Evolutionary conservation across 2,113 vertebrate species (phyloP).

Genomic region (Poeciliopsis occidentalis): DNA sequence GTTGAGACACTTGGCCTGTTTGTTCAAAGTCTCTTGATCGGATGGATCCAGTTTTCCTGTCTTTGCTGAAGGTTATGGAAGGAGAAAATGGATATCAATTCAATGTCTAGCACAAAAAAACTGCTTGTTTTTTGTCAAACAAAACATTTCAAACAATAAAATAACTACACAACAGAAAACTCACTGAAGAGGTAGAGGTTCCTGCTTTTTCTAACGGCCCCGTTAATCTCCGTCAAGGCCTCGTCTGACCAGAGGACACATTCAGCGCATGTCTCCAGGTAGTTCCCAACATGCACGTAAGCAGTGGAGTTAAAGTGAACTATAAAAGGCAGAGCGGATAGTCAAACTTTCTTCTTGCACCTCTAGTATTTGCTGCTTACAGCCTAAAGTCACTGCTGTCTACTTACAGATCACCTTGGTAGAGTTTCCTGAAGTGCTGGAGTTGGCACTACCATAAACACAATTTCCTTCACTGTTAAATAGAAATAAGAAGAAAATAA

Average conservation of each 20-base stretch:
- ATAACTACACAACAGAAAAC: not conserved
- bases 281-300: not conserved
- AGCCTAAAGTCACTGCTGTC: too few relatives aligned
- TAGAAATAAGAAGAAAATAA: not conserved
- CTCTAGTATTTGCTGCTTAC: not conserved
- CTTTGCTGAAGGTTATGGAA: constrained; percentile 39
- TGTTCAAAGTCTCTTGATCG: constrained; percentile 43
- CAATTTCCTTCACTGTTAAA: constrained; percentile 42
- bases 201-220: constrained; percentile 1
- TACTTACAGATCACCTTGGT: constrained; percentile 37
- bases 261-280: constrained; percentile 47
- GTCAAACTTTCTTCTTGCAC: not conserved
- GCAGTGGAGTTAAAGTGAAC: constrained; percentile 13
- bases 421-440: not conserved
- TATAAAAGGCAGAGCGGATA: constrained; percentile 11
- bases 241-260: constrained; percentile 48
- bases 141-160: not conserved
- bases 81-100: not conserved
- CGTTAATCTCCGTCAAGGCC: rapidly evolving
- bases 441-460: not conserved
- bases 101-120: not conserved
- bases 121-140: not conserved
- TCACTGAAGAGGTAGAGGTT: constrained; percentile 52
- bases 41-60: constrained; percentile 9
- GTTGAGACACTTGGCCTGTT: constrained; percentile 49